A percentile compares a stretch with the other conserved stretches of the same genome.
Evolutionary conservation across 2,888 invertebrate genomes (phyloP).

Genomic region (Leptarthrus brevirostris): DNA sequence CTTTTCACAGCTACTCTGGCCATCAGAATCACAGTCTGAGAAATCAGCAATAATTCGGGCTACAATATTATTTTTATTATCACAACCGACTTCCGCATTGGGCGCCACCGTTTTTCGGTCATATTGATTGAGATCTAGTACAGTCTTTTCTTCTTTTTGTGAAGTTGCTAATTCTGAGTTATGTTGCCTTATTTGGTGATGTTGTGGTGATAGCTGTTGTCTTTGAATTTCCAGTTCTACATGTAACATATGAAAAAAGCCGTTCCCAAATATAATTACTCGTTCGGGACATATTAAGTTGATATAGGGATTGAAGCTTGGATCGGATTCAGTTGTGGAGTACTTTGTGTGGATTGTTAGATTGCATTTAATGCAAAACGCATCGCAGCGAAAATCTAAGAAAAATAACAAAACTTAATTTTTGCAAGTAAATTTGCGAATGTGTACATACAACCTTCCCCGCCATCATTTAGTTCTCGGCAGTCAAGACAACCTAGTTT

Average conservation of each 20-base stretch:
- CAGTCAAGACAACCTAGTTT: constrained; percentile 74
- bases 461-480: constrained; percentile 69
- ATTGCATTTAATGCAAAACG: constrained; percentile 87
- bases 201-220: constrained; percentile 60
- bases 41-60: constrained; percentile 74
- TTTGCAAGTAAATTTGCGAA: background rate
- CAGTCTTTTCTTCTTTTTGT: constrained; percentile 60
- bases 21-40: constrained; percentile 73
- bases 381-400: constrained; percentile 72
- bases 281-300: constrained; percentile 78
- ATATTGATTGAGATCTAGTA: constrained; percentile 56
- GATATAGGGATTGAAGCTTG: constrained; percentile 77
- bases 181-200: constrained; percentile 56
- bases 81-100: constrained; percentile 61
- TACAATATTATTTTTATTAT: constrained; percentile 69
- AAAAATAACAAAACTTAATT: background rate
- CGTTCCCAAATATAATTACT: constrained; percentile 86
- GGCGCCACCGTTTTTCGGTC: constrained; percentile 63
- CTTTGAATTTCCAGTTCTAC: constrained; percentile 71
- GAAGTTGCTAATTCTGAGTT: constrained; percentile 17
- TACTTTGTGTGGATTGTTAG: constrained; percentile 93
- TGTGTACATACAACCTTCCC: constrained; percentile 65
- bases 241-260: constrained; percentile 82
- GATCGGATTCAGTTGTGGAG: constrained; percentile 87
- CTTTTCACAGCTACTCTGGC: constrained; percentile 63